Conservation (phyloP, 53 echinoderm and acorn worm species). For the Astropecten irregularis region DNA sequence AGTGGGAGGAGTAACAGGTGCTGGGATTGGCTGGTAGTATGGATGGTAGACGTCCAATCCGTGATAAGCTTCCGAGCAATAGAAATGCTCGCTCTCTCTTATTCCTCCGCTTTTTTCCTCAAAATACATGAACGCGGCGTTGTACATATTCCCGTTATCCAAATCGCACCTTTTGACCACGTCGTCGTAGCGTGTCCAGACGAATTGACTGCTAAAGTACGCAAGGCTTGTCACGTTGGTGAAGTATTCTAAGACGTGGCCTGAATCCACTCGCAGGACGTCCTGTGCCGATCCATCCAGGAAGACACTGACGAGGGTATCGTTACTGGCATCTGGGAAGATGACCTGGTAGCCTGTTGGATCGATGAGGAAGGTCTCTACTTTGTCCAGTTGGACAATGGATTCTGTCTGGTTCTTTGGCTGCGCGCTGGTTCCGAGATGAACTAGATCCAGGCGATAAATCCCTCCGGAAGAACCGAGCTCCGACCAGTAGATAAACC, state of each 20-base stretch:
- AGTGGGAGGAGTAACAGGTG: slow-evolving; percentile 67
- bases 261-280: not conserved
- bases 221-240: slow-evolving; percentile 67
- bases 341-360: slow-evolving; percentile 59
- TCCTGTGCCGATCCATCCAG: slow-evolving; percentile 68
- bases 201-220: slow-evolving; percentile 62
- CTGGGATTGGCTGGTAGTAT: slow-evolving; percentile 75
- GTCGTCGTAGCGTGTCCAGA: slow-evolving; percentile 58
- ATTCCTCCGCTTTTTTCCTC: not conserved
- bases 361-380: slow-evolving; percentile 57
- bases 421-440: not conserved
- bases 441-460: slow-evolving; percentile 62
- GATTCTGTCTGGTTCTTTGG: slow-evolving; percentile 10
- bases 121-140: slow-evolving; percentile 27
- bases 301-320: slow-evolving; percentile 60
- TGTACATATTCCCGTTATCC: not conserved
- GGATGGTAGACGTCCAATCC: slow-evolving; percentile 84
- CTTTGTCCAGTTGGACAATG: slow-evolving; percentile 34
- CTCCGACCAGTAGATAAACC: slow-evolving; percentile 91
- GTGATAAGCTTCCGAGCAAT: slow-evolving; percentile 61
- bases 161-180: not conserved
- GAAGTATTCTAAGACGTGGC: slow-evolving; percentile 12
- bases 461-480: slow-evolving; percentile 57
- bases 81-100: slow-evolving; percentile 24
- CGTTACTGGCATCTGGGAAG: slow-evolving; percentile 55